A percentile compares a stretch with the other conserved stretches of the same genome.
Conservation (phyloP, 2,797 vertebrate species). For the Hapalemur alaotrensis region DNA sequence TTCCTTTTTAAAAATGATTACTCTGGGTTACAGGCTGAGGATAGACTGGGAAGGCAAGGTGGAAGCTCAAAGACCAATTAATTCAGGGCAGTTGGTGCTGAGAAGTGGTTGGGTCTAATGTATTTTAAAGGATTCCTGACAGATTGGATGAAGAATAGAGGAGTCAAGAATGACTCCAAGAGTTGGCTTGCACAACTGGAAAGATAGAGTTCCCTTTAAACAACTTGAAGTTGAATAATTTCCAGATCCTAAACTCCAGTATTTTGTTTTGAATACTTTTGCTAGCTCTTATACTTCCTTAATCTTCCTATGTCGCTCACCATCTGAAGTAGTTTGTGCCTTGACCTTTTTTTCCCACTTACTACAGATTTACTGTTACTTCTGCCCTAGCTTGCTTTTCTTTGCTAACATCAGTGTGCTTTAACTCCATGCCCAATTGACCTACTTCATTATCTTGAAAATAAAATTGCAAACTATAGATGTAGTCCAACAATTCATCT, state of each 20-base stretch:
- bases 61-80: neutral
- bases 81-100: neutral
- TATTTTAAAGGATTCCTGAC: neutral
- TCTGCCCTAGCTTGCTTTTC: neutral
- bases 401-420: neutral
- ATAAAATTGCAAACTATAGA: neutral
- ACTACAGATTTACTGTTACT: neutral
- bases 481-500: neutral
- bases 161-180: neutral
- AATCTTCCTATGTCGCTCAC: neutral
- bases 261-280: neutral
- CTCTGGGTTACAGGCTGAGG: neutral
- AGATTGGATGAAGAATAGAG: neutral
- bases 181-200: neutral
- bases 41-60: neutral
- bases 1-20: neutral
- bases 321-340: neutral
- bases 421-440: neutral
- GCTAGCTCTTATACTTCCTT: neutral
- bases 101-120: neutral
- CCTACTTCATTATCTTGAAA: neutral
- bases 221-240: neutral
- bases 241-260: neutral
- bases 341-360: neutral
- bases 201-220: neutral